These are phyloP conservation scores for Steinernema carpocapsae DNA, from an alignment of 2,888 invertebrate species.

Conservation along the genomic window DNA sequence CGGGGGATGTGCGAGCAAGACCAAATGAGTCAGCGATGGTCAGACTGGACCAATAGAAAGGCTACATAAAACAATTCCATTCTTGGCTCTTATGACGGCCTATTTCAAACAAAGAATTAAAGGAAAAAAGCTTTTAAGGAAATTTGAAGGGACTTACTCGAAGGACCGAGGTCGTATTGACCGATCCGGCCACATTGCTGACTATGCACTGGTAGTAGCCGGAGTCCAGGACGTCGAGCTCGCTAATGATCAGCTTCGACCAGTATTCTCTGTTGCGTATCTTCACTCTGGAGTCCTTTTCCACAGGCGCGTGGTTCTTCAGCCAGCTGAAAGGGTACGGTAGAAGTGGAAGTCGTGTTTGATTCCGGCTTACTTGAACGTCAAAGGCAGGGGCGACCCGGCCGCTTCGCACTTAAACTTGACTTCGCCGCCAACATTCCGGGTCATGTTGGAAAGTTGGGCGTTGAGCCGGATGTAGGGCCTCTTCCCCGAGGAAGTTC, in stretches of 20 bases:
- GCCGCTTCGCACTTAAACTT: conserved; percentile 67
- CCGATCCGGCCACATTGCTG: conserved; percentile 63
- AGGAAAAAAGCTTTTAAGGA: neutral
- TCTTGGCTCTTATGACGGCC: neutral
- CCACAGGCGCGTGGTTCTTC: conserved; percentile 67
- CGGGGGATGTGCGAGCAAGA: neutral
- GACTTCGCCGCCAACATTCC: conserved; percentile 61
- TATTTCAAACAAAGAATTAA: conserved; percentile 6
- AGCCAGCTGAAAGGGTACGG: conserved; percentile 54
- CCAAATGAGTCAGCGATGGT: conserved; percentile 26
- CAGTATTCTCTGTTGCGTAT: conserved; percentile 61
- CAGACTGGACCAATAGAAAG: conserved; percentile 13
- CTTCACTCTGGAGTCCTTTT: conserved; percentile 59
- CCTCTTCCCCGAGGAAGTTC: conserved; percentile 56
- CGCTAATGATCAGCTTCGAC: conserved; percentile 62
- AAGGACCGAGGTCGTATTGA: conserved; percentile 66
- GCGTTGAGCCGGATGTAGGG: conserved; percentile 67
- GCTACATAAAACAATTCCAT: neutral
- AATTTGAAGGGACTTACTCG: conserved; percentile 53
- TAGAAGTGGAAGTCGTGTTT: neutral
- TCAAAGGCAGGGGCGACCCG: conserved; percentile 63
- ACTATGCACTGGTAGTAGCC: conserved; percentile 67
- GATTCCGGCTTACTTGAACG: conserved; percentile 58
- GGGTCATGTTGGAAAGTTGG: conserved; percentile 60
- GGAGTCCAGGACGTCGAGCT: conserved; percentile 65